Base-by-base conservation (phyloP, 2,797 vertebrate genomes). In the Periparus ater region DNA sequence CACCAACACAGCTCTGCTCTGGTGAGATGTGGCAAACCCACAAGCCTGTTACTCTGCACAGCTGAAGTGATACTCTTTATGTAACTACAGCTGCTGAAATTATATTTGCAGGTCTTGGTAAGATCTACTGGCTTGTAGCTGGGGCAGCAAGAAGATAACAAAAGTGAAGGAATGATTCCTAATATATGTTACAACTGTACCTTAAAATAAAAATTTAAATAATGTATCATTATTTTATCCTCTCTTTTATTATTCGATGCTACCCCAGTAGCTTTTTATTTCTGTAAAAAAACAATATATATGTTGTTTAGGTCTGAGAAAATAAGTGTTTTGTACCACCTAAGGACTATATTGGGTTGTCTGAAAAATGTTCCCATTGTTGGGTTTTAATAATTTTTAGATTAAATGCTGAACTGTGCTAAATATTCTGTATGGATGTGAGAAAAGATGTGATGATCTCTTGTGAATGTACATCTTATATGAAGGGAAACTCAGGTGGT, bases 1-100 rank as follows among this genome's bases (percentile, higher is more conserved):
- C 32, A n/a, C 51, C 8, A 6, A 0, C 3, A 4, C 8, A 55
- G 38, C 38, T 22, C 7, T 32, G 14, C 42, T 21, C 0, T 1
- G 34, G 26, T 15, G 8, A 10, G 20, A 2, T 14, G 13, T 13
- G 29, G 29, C n/a, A n/a, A 66, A 50, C 29, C 17, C 29, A 15
- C 3, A 2, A 15, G 8, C 5, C 1, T 8, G 47, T 21, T 22
- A 11, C 17, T 38, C n/a, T 17, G 27, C 50, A 10, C 7, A 25
- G 21, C 29, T 66, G 47, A 44, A 44, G 5, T 6, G 19, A 5
- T 76, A 29, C 17, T 54, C 30, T 38, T 47, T 5, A 1, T 32
- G 23, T 55, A 48, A 23, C 14, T 48, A 4, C 7, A 74, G 34
- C 58, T 91, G 34, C 44, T 80, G 73, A 60, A 86, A 53, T 18